Evolutionary conservation across 2,797 vertebrate genomes (phyloP).

Genomic region (Thamnophis elegans): DNA sequence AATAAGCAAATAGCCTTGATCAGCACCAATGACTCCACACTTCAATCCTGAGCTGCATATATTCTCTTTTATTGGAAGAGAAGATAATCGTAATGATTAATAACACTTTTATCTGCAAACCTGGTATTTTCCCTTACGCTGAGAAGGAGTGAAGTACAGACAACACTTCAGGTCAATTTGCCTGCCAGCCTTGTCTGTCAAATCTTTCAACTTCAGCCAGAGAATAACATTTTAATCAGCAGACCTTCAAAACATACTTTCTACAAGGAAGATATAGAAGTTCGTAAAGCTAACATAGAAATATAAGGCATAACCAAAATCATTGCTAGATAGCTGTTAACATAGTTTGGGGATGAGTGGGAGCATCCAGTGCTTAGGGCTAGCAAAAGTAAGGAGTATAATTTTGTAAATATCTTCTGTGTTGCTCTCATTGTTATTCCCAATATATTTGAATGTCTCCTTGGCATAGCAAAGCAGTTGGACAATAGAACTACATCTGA

Average conservation of each 20-base stretch:
- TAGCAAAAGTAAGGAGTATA: not conserved
- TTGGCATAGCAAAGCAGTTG: not conserved
- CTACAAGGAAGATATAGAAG: not conserved
- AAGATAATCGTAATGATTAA: slow-evolving; percentile 22
- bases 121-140: slow-evolving; percentile 30
- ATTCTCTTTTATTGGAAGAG: not conserved
- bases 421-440: not conserved
- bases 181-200: slow-evolving; percentile 15
- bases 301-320: slow-evolving; percentile 6
- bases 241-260: accelerated
- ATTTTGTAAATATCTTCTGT: not conserved
- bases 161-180: slow-evolving; percentile 38
- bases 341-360: not conserved
- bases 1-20: not conserved
- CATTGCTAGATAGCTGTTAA: not conserved
- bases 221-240: not conserved
- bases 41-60: not conserved
- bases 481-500: not conserved
- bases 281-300: not conserved
- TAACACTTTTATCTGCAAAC: slow-evolving; percentile 52
- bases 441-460: not conserved
- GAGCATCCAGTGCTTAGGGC: not conserved
- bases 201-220: slow-evolving; percentile 33
- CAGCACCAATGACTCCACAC: not conserved
- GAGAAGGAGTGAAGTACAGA: slow-evolving; percentile 30